Percentiles rank a stretch among this genome's conserved stretches.
phyloP scores from a whole-genome alignment of 2,797 vertebrate species.

The Enteromius fasciolatus region DNA sequence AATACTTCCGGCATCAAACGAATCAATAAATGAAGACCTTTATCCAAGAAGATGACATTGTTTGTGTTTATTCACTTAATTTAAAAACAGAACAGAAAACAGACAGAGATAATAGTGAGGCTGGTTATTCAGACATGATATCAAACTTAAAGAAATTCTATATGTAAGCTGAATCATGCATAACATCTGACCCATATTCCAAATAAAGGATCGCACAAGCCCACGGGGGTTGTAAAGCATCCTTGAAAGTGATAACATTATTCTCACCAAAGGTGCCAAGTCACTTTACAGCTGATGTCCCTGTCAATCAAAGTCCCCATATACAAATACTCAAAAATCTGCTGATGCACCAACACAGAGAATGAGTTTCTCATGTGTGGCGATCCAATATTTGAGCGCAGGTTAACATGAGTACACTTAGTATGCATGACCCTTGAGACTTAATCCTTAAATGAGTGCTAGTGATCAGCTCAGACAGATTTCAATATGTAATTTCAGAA shows the following conservation, averaged over 20 bases:
- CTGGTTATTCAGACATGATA: conserved; percentile 40
- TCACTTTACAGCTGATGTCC: conserved; percentile 70
- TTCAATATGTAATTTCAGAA: conserved; percentile 28
- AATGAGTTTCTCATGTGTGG: conserved; percentile 58
- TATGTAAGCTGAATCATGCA: conserved; percentile 2
- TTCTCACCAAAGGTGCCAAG: conserved; percentile 65
- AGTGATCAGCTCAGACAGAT: conserved; percentile 24
- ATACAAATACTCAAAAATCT: conserved; percentile 70
- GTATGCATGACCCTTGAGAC: background rate
- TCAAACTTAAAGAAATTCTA: conserved; percentile 9
- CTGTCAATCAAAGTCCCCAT: conserved; percentile 71
- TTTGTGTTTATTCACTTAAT: conserved; percentile 70
- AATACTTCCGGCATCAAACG: conserved; percentile 6
- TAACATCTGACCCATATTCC: conserved; percentile 42
- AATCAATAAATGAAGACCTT: conserved; percentile 44
- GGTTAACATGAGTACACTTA: conserved; percentile 18
- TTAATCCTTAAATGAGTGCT: conserved; percentile 13
- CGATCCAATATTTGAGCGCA: background rate
- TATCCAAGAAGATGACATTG: conserved; percentile 40
- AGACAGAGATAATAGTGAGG: conserved; percentile 57
- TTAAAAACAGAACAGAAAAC: conserved; percentile 63
- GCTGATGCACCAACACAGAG: conserved; percentile 67
- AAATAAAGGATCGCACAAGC: conserved; percentile 37
- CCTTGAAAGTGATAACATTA: conserved; percentile 65
- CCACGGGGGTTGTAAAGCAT: conserved; percentile 61